Percentiles rank a stretch among this genome's conserved stretches.
These are phyloP conservation scores for Scaptodrosophila latifasciaeformis DNA, from an alignment of 2,888 invertebrate genomes.

Conservation along the genomic window DNA sequence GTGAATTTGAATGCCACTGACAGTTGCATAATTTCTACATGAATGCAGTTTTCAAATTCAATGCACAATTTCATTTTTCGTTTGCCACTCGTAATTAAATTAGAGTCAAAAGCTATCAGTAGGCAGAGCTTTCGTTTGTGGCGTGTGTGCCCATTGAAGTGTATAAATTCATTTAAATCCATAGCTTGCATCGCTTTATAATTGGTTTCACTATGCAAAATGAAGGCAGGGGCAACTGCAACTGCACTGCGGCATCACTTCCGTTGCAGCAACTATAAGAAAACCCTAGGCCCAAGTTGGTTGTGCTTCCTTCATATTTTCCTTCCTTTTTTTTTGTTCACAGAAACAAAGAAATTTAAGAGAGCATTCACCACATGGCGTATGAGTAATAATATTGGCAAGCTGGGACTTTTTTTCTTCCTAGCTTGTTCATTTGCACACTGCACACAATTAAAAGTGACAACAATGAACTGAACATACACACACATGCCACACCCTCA, in stretches of 20 bases:
- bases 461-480: conserved; percentile 2
- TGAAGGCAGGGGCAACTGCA: conserved; percentile 21
- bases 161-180: not conserved
- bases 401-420: conserved; percentile 29
- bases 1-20: conserved; percentile 51
- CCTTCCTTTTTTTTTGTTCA: not conserved
- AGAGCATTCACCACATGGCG: conserved; percentile 52
- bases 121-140: not conserved
- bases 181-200: conserved; percentile 23
- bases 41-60: conserved; percentile 53
- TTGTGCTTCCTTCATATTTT: not conserved
- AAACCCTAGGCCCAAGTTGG: not conserved
- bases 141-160: not conserved
- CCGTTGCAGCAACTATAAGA: conserved; percentile 25
- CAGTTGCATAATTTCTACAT: conserved; percentile 63
- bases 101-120: conserved; percentile 43
- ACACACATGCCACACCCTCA: not conserved
- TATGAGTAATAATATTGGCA: conserved; percentile 63
- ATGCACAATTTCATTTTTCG: conserved; percentile 39
- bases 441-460: conserved; percentile 32
- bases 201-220: conserved; percentile 26
- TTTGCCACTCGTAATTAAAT: conserved; percentile 60
- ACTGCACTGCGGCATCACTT: conserved; percentile 46
- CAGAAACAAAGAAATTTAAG: conserved; percentile 26
- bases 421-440: conserved; percentile 32